These are phyloP conservation scores for Hydrozoanthus gracilis DNA, from an alignment of 92 coral and sea anemone species.

Conservation along the genomic window DNA sequence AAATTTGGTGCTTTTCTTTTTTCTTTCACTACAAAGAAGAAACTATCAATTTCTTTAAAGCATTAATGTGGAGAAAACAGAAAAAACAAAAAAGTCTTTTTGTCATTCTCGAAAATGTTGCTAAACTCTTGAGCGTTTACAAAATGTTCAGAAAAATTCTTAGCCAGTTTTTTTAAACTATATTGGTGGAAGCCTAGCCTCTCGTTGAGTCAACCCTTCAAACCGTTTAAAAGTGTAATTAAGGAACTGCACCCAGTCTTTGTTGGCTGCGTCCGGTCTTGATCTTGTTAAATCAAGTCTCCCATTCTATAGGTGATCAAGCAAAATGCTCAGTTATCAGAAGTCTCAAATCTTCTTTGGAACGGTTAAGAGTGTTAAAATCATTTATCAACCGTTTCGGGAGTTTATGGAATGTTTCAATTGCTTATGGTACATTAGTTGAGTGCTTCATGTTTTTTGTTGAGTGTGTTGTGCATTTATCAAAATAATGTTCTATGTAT, in stretches of 20 bases:
- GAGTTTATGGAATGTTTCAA: not conserved
- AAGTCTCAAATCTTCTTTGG: too few species aligned
- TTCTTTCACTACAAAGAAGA: too few species aligned
- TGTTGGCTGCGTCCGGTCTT: slow-evolving; percentile 72
- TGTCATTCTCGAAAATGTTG: not conserved
- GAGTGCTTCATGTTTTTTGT: too few species aligned
- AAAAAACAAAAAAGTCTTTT: too few species aligned
- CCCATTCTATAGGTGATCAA: slow-evolving; percentile 61
- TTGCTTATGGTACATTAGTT: too few species aligned
- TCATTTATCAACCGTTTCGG: not conserved
- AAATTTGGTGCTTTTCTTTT: too few species aligned
- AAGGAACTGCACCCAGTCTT: slow-evolving; percentile 99
- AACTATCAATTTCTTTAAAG: too few species aligned
- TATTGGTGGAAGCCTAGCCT: slow-evolving; percentile 77
- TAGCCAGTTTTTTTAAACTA: not conserved
- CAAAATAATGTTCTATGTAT: too few species aligned
- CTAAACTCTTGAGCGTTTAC: not conserved
- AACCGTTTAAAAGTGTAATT: slow-evolving; percentile 97
- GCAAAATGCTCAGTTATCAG: not conserved
- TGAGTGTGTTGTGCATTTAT: too few species aligned
- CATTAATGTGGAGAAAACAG: too few species aligned
- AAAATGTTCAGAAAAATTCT: not conserved
- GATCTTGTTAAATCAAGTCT: slow-evolving; percentile 68
- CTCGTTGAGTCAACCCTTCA: slow-evolving; percentile 97
- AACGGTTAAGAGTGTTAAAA: too few species aligned